These are phyloP conservation scores for Geotria australis DNA, from an alignment of 2,797 vertebrate genomes.

Conservation along the genomic window DNA sequence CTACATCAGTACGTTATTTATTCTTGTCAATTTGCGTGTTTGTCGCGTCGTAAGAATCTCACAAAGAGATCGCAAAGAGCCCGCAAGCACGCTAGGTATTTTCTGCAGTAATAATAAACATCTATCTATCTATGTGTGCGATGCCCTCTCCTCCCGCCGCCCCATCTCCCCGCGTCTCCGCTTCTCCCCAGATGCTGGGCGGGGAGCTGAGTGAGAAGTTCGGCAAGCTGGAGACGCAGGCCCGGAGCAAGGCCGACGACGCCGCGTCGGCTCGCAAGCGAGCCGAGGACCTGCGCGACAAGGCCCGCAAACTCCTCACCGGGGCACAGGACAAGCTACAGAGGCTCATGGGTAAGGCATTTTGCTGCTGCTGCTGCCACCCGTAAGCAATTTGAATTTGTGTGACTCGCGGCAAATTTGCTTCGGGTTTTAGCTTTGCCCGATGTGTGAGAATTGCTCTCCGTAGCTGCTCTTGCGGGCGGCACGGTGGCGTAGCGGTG, in stretches of 20 bases:
- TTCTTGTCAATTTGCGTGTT: too few species aligned
- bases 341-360: constrained; percentile 32
- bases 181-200: constrained; percentile 28
- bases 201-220: constrained; percentile 50
- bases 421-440: background rate
- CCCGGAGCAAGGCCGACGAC: constrained; percentile 39
- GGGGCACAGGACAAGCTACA: constrained; percentile 49
- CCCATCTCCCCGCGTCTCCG: background rate
- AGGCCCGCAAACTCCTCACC: constrained; percentile 37
- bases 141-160: background rate
- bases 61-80: too few species aligned
- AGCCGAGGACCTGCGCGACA: constrained; percentile 42
- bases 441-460: too few species aligned
- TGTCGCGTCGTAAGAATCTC: too few species aligned
- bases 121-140: too few species aligned
- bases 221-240: constrained; percentile 38
- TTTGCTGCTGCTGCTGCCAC: too few species aligned
- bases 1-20: too few species aligned
- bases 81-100: too few species aligned
- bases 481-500: too few species aligned
- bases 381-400: too few species aligned
- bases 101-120: too few species aligned
- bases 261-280: constrained; percentile 36
- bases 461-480: too few species aligned
- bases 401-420: background rate